Evolutionary conservation across 2,113 vertebrate genomes (phyloP).

Genomic region (Macquaria ambigua): DNA sequence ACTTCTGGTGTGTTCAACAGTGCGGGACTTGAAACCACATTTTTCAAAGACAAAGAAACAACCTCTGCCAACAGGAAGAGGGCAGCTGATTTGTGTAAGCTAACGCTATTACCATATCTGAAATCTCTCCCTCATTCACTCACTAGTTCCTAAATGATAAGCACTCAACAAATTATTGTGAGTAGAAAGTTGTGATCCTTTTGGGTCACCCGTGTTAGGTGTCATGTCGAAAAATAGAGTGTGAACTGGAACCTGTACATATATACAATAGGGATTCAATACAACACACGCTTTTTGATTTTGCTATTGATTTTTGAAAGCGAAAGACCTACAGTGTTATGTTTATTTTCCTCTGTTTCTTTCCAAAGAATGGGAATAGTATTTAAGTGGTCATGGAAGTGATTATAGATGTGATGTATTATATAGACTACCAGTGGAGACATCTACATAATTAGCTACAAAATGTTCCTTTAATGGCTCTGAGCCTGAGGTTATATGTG

Average conservation of each 20-base stretch:
- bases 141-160: conserved; percentile 43
- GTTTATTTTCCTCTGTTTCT: conserved; percentile 10
- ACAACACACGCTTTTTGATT: neutral
- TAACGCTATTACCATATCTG: conserved; percentile 6
- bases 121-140: conserved; percentile 25
- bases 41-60: conserved; percentile 48
- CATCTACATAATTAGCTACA: conserved; percentile 32
- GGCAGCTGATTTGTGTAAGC: conserved; percentile 40
- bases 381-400: neutral
- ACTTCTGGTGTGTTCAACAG: conserved; percentile 17
- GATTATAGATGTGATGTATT: conserved; percentile 26
- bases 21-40: conserved; percentile 10
- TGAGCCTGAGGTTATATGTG: conserved; percentile 31
- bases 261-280: neutral
- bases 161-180: neutral
- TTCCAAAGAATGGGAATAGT: conserved; percentile 9
- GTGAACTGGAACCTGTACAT: neutral
- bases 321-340: neutral
- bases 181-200: conserved; percentile 10
- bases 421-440: conserved; percentile 24
- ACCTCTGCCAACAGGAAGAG: conserved; percentile 41
- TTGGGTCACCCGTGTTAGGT: neutral
- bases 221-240: neutral
- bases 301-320: neutral
- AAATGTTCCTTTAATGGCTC: conserved; percentile 45